Conservation (phyloP, 2,888 invertebrate genomes). For the Melanotus villosus region DNA sequence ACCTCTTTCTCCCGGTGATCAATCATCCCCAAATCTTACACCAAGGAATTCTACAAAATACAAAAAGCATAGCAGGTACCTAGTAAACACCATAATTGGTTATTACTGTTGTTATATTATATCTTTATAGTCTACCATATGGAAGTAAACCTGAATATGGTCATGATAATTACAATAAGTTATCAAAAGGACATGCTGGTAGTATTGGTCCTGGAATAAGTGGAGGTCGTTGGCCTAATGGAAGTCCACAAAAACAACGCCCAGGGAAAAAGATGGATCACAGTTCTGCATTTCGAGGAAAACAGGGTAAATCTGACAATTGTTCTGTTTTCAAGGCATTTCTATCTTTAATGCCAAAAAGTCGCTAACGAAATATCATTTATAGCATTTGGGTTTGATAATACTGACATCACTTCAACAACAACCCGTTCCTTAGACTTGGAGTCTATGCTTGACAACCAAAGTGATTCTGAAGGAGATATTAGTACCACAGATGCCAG, state of each 20-base stretch:
- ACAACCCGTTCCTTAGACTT: constrained; percentile 83
- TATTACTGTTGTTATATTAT: background rate
- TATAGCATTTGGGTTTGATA: constrained; percentile 80
- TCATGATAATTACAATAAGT: constrained; percentile 69
- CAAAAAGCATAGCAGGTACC: constrained; percentile 66
- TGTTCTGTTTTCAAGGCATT: background rate
- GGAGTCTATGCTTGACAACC: constrained; percentile 83
- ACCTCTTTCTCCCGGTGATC: constrained; percentile 79
- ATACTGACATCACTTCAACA: constrained; percentile 83
- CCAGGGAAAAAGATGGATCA: constrained; percentile 71
- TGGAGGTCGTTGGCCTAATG: constrained; percentile 61
- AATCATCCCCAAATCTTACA: constrained; percentile 68
- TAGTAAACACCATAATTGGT: background rate
- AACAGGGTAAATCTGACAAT: constrained; percentile 70
- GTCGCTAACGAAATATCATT: constrained; percentile 43
- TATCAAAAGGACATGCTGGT: constrained; percentile 59
- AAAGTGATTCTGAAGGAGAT: constrained; percentile 79
- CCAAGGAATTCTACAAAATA: constrained; percentile 67
- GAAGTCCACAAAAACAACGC: constrained; percentile 69
- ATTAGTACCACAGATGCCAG: constrained; percentile 83
- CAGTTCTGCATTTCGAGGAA: constrained; percentile 70
- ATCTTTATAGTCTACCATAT: constrained; percentile 74
- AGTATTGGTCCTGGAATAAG: constrained; percentile 56
- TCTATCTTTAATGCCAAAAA: too few relatives aligned
- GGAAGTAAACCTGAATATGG: constrained; percentile 72